These are phyloP conservation scores for Ormyrus labotus DNA, from an alignment of 2,888 invertebrate genomes.

Conservation along the genomic window DNA sequence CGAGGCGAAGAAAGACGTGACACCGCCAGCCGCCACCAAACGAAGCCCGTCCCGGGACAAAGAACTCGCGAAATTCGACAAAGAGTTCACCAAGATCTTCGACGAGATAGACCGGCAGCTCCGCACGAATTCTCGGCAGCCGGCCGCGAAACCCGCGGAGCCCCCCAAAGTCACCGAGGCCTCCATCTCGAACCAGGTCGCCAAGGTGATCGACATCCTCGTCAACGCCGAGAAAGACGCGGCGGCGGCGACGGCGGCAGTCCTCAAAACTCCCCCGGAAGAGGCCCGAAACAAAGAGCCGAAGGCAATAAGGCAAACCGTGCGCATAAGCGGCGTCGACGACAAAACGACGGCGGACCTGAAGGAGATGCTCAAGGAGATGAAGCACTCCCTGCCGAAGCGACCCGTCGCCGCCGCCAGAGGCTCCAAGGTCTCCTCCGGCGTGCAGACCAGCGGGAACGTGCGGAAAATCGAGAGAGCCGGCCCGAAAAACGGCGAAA, in stretches of 20 bases:
- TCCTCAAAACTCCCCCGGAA: not conserved
- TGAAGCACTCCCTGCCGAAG: slow-evolving; percentile 85
- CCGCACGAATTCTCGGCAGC: slow-evolving; percentile 10
- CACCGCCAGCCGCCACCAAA: not conserved
- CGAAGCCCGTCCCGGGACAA: slow-evolving; percentile 15
- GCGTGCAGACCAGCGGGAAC: slow-evolving; percentile 79
- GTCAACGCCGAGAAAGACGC: slow-evolving; percentile 64
- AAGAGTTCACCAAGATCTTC: slow-evolving; percentile 70
- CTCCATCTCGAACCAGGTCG: slow-evolving; percentile 64
- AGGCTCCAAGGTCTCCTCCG: slow-evolving; percentile 78
- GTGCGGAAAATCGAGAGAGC: slow-evolving; percentile 71
- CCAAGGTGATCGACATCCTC: slow-evolving; percentile 67
- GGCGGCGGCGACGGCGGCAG: slow-evolving; percentile 53
- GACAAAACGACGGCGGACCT: slow-evolving; percentile 73
- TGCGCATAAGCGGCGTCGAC: slow-evolving; percentile 60
- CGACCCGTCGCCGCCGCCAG: slow-evolving; percentile 54
- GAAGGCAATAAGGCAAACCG: not conserved
- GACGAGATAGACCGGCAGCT: slow-evolving; percentile 68
- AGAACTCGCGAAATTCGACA: slow-evolving; percentile 60
- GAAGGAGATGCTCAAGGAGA: slow-evolving; percentile 85
- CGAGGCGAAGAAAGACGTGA: not conserved
- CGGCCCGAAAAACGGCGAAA: slow-evolving; percentile 57
- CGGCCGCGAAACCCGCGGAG: not conserved
- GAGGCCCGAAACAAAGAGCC: slow-evolving; percentile 21
- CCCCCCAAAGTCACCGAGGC: not conserved